phyloP scores from a whole-genome alignment of 2,113 vertebrate species.

The Catharus bicknelli region DNA sequence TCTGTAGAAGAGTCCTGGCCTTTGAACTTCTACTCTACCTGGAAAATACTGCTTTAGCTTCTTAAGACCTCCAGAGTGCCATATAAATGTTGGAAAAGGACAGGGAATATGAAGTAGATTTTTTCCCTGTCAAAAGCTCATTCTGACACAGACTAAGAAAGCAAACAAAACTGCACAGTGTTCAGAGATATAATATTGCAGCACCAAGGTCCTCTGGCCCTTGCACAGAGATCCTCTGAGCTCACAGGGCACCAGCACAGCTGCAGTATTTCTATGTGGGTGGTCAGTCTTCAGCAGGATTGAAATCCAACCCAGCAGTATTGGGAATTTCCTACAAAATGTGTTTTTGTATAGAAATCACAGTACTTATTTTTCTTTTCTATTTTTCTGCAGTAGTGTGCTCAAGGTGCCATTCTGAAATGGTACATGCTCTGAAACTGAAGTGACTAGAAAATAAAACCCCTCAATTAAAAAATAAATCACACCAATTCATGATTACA shows the following conservation, averaged over 20 bases:
- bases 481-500: background rate
- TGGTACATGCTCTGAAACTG: background rate
- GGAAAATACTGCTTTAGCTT: background rate
- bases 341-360: background rate
- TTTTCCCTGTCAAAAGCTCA: background rate
- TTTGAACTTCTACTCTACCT: background rate
- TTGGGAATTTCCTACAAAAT: background rate
- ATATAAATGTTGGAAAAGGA: background rate
- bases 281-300: background rate
- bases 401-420: background rate
- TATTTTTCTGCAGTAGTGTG: background rate
- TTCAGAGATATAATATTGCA: background rate
- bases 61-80: background rate
- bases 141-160: background rate
- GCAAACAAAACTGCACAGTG: background rate
- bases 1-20: background rate
- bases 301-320: background rate
- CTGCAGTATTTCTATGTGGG: background rate
- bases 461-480: background rate
- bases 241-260: fast-evolving
- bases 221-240: background rate
- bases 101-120: background rate
- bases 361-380: background rate
- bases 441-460: background rate
- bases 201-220: background rate